Evolutionary conservation across 1,140 invertebrate species (phyloP).

Genomic region (Trachymyrmex septentrionalis): DNA sequence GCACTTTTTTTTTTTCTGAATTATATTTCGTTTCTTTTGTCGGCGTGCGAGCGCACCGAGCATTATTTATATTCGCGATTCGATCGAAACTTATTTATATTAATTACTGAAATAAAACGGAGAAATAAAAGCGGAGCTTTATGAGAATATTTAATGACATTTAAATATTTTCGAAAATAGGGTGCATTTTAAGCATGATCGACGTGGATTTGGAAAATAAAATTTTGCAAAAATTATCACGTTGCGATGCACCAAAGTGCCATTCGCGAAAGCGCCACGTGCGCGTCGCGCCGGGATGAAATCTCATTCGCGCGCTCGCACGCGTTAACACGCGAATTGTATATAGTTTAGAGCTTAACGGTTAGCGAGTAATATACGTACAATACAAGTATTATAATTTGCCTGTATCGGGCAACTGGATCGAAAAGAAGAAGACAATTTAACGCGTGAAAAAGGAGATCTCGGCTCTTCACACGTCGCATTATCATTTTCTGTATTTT

Average conservation of each 20-base stretch:
- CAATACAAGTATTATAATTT: conserved; percentile 65
- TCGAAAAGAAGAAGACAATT: conserved; percentile 10
- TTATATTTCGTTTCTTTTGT: conserved; percentile 37
- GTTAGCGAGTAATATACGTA: conserved; percentile 44
- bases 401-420: conserved; percentile 11
- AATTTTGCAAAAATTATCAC: not conserved
- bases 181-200: not conserved
- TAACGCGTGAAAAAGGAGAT: conserved; percentile 24
- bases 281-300: conserved; percentile 4
- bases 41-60: conserved; percentile 28
- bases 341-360: conserved; percentile 61
- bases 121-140: not conserved
- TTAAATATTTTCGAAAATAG: not conserved
- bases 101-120: not conserved
- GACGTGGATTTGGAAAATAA: not conserved
- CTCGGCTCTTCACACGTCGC: conserved; percentile 21
- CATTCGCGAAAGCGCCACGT: conserved; percentile 67
- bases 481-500: conserved; percentile 71
- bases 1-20: conserved; percentile 47
- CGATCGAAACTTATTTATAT: conserved; percentile 17
- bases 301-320: conserved; percentile 32
- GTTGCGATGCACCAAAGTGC: conserved; percentile 77
- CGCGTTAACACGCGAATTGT: conserved; percentile 48
- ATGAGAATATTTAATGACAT: not conserved
- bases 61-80: conserved; percentile 6